These are phyloP conservation scores for Sitta carolinensis DNA, from an alignment of 2,797 vertebrate species.

Conservation along the genomic window DNA sequence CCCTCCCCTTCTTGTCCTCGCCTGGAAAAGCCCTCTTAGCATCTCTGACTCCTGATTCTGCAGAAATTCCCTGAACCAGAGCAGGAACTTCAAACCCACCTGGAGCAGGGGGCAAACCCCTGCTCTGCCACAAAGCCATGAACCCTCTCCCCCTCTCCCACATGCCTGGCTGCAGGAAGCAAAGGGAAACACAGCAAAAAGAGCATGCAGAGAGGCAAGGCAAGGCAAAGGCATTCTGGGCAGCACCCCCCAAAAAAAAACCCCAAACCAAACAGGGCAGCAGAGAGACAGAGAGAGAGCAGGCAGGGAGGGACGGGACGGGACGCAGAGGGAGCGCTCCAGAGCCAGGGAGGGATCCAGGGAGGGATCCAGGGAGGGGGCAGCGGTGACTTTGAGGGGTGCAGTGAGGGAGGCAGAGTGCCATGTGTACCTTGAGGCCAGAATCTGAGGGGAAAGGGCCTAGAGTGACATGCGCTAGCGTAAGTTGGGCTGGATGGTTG, in stretches of 20 bases:
- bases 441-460: conserved; percentile 85
- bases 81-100: neutral
- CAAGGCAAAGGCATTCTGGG: neutral
- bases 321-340: neutral
- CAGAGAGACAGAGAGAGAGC: neutral
- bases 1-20: neutral
- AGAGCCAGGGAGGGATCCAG: neutral
- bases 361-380: neutral
- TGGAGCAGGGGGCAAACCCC: neutral
- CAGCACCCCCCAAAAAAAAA: neutral
- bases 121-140: neutral
- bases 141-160: neutral
- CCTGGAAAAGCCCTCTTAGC: neutral
- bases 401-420: conserved; percentile 54
- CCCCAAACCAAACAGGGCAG: neutral
- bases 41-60: neutral
- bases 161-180: neutral
- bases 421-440: conserved; percentile 88
- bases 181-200: neutral
- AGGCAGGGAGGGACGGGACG: neutral
- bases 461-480: conserved; percentile 87
- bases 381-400: neutral
- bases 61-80: neutral
- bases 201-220: conserved; percentile 34
- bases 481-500: conserved; percentile 92